These are phyloP conservation scores for Andrena dorsata DNA, from an alignment of 2,888 invertebrate genomes.

Conservation along the genomic window DNA sequence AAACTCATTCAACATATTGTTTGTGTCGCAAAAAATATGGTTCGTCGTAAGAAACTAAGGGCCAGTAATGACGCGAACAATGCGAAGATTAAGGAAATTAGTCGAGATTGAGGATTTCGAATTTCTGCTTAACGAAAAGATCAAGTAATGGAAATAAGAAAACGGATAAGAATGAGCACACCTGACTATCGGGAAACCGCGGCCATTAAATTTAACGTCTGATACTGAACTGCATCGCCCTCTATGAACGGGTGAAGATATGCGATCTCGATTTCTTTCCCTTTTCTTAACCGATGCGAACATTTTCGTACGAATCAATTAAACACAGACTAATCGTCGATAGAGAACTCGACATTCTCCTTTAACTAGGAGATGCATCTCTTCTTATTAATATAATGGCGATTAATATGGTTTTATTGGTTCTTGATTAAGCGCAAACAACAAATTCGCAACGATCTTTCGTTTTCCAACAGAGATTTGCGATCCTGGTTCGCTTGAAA, in stretches of 20 bases:
- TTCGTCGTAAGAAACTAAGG: too few relatives aligned
- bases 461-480: background rate
- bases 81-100: constrained; percentile 34
- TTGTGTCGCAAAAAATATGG: too few relatives aligned
- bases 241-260: constrained; percentile 6
- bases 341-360: background rate
- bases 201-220: background rate
- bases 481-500: background rate
- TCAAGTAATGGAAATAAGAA: background rate
- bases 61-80: background rate
- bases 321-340: background rate
- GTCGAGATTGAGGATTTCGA: constrained; percentile 17
- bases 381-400: background rate
- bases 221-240: constrained; percentile 6
- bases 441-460: background rate
- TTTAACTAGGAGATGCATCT: background rate
- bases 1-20: background rate
- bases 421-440: constrained; percentile 1
- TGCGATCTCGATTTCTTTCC: background rate
- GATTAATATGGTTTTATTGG: background rate
- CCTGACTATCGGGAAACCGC: background rate
- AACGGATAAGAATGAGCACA: background rate
- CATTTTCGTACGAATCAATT: background rate
- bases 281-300: background rate
- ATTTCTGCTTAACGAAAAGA: constrained; percentile 6